A percentile compares a stretch with the other conserved stretches of the same genome.
These are phyloP conservation scores for Auanema freiburgensis DNA, from an alignment of 2,888 invertebrate genomes.

Conservation along the genomic window DNA sequence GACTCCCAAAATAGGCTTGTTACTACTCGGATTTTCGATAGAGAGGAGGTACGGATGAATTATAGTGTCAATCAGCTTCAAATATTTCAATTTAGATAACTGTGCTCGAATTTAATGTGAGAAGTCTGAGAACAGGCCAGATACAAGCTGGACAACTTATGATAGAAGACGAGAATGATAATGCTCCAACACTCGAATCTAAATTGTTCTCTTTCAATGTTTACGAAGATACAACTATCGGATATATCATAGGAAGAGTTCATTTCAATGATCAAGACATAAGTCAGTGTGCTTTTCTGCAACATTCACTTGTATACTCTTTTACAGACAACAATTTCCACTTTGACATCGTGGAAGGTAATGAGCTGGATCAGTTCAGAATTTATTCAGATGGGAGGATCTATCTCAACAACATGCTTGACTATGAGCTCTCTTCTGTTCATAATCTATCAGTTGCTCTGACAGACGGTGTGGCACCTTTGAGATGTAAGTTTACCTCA, in stretches of 20 bases:
- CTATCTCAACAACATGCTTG: constrained; percentile 2
- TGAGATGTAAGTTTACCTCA: constrained; percentile 7
- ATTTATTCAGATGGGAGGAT: constrained; percentile 10
- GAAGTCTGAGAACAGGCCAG: constrained; percentile 3
- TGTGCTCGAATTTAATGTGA: neutral
- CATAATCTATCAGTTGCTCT: constrained; percentile 3
- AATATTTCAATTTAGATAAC: neutral
- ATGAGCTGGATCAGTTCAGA: constrained; percentile 16
- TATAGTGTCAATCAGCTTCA: neutral
- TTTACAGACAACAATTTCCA: constrained; percentile 11
- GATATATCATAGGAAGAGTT: constrained; percentile 18
- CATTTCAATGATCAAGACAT: constrained; percentile 21
- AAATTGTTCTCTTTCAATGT: constrained; percentile 1
- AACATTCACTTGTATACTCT: too few species aligned
- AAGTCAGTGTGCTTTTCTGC: too few species aligned
- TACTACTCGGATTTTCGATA: constrained; percentile 9
- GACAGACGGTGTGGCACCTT: constrained; percentile 16
- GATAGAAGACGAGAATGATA: constrained; percentile 22
- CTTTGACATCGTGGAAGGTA: constrained; percentile 14
- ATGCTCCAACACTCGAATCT: constrained; percentile 3
- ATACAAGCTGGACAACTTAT: neutral
- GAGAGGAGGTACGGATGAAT: constrained; percentile 11
- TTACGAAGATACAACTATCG: constrained; percentile 19
- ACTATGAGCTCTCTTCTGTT: constrained; percentile 3
- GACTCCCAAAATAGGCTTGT: neutral